Conservation (phyloP, 64 coral and sea anemone genomes). For the Cladopsammia gracilis region DNA sequence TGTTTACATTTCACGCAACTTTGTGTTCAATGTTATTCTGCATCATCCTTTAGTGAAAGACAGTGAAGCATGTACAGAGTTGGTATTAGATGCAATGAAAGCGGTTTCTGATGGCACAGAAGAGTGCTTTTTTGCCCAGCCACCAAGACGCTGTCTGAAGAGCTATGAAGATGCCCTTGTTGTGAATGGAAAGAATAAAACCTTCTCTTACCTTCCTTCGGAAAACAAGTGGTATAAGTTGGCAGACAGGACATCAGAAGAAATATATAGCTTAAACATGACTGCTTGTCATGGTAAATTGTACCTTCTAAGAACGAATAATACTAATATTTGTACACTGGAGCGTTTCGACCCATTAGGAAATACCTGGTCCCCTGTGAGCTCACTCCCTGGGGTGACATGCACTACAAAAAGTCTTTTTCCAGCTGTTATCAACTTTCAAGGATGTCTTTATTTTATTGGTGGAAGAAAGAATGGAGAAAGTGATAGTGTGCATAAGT, state of each 20-base stretch:
- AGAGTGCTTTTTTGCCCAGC: constrained; percentile 12
- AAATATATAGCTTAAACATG: not conserved
- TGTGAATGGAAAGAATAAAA: constrained; percentile 36
- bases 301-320: constrained; percentile 1
- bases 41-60: constrained; percentile 46
- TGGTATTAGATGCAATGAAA: constrained; percentile 51
- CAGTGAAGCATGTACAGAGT: constrained; percentile 22
- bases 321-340: not conserved
- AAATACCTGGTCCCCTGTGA: constrained; percentile 52
- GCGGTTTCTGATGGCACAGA: constrained; percentile 32
- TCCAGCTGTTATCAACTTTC: constrained; percentile 34
- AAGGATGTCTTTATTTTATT: constrained; percentile 63
- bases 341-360: constrained; percentile 65
- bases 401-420: not conserved
- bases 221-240: not conserved
- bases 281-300: constrained; percentile 55
- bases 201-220: constrained; percentile 43
- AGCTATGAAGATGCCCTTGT: constrained; percentile 45
- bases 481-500: constrained; percentile 50
- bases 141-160: constrained; percentile 52
- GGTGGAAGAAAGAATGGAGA: constrained; percentile 28
- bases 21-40: constrained; percentile 40
- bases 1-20: constrained; percentile 25
- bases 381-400: not conserved
- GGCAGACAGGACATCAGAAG: not conserved